Percentiles rank a stretch among this genome's conserved stretches.
Conservation (phyloP, 1,140 invertebrate genomes). For the Psix sp. region DNA sequence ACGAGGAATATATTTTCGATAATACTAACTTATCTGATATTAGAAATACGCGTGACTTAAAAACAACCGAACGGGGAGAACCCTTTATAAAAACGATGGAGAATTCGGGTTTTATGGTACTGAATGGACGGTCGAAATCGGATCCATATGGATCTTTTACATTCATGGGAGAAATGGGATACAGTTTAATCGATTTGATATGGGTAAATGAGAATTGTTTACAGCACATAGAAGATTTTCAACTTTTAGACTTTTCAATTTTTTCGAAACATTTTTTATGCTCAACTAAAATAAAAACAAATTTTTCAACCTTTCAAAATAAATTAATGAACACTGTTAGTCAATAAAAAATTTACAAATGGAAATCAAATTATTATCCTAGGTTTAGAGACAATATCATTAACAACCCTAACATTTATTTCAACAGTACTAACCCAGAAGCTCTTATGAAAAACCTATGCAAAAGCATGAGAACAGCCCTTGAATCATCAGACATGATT, state of each 20-base stretch:
- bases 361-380: not conserved
- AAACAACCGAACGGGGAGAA: not conserved
- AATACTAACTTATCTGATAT: not conserved
- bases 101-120: not conserved
- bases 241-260: not conserved
- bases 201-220: slow-evolving; percentile 1
- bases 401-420: not conserved
- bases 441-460: not conserved
- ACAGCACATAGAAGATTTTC: slow-evolving; percentile 1
- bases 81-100: not conserved
- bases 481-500: not conserved
- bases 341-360: not conserved
- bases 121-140: not conserved
- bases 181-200: not conserved
- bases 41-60: not conserved
- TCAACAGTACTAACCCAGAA: not conserved
- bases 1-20: not conserved
- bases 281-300: not conserved
- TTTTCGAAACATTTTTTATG: slow-evolving; percentile 5
- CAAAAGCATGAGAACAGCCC: not conserved
- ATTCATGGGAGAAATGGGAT: not conserved
- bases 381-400: not conserved
- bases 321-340: not conserved
- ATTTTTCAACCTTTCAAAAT: not conserved
- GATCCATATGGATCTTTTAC: not conserved